phyloP scores from a whole-genome alignment of 2,113 vertebrate species.

The Mormyrus lacerda region DNA sequence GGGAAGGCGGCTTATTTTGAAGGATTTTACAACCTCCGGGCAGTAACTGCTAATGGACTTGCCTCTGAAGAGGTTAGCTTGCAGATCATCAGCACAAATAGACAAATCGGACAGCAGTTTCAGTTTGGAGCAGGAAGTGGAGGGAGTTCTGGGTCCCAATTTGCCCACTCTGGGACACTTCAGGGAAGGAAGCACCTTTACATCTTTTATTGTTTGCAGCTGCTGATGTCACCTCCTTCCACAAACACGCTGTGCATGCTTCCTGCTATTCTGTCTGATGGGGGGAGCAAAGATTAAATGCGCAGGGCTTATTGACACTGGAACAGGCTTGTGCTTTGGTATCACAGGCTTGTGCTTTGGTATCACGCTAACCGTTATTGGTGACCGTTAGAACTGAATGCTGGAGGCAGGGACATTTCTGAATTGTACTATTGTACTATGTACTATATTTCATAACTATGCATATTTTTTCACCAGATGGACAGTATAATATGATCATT shows the following conservation, averaged over 20 bases:
- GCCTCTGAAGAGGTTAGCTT: slow-evolving; percentile 47
- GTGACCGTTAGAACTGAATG: slow-evolving; percentile 26
- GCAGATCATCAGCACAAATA: slow-evolving; percentile 46
- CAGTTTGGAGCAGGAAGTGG: slow-evolving; percentile 66
- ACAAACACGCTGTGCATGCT: slow-evolving; percentile 71
- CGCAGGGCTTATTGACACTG: slow-evolving; percentile 42
- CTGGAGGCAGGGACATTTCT: neutral
- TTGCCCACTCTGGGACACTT: slow-evolving; percentile 78
- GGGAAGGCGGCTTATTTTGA: neutral
- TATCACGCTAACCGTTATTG: slow-evolving; percentile 47
- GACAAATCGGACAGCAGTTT: slow-evolving; percentile 56
- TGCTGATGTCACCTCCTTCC: slow-evolving; percentile 95
- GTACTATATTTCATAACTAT: neutral
- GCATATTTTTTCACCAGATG: neutral
- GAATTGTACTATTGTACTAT: neutral
- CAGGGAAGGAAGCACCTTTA: slow-evolving; percentile 98
- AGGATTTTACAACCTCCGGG: neutral
- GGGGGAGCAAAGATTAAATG: slow-evolving; percentile 44
- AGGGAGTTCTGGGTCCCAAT: slow-evolving; percentile 81
- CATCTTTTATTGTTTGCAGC: slow-evolving; percentile 94
- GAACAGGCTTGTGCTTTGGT: slow-evolving; percentile 34
- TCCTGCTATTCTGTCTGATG: slow-evolving; percentile 82
- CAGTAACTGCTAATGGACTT: slow-evolving; percentile 48
- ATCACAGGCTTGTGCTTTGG: slow-evolving; percentile 38
- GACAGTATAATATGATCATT: neutral